Evolutionary conservation across 2,113 vertebrate genomes (phyloP), one percentile per base, ranked within the genome.

Genomic region (Rhinolophus sinicus): DNA sequence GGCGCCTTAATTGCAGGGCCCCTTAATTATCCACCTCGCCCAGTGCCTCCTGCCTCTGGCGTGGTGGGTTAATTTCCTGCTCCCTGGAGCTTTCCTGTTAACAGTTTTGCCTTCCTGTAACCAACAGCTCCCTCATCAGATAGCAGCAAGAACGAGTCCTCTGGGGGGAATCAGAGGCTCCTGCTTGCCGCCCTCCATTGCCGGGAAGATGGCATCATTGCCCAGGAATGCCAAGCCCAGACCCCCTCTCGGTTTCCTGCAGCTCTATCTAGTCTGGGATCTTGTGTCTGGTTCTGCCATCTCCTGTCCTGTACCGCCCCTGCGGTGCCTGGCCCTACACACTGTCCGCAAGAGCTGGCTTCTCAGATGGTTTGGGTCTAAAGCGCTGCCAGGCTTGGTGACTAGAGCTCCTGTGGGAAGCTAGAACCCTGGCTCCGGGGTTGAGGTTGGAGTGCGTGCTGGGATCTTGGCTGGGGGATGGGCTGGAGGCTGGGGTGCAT

Each of bases 231-330:
- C 35, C 0, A 2, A 50, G 9, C 80, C 69, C 14, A 3, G 69
- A 40, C 84, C 75, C 78, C 70, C 76, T 85, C 84, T 56, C 65
- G 0, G 0, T 58, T 47, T 91, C 88, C 44, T 56, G 70, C 14
- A 11, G 87, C 77, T 76, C 35, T 96, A 86, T 95, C 96, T 95
- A 93, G 97, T 97, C 97, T 97, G 92, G 72, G 93, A 96, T 97
- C 97, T 96, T 1, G 47, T 38, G 91, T 95, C 96, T 97, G 92
- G 58, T 85, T 97, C 65, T 97, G 85, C 91, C 91, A 93, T 84
- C 96, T 92, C 90, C 64, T 64, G 22, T 60, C 65, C 12, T 67
- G 50, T 84, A 65, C 85, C 0, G 0, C 44, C 38, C 40, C 47
- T 47, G 82, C 70, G 67, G 56, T 21, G 12, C 26, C 10, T 11